Evolutionary conservation across 2,113 vertebrate genomes (phyloP).

Genomic region (Oryzias curvinotus): DNA sequence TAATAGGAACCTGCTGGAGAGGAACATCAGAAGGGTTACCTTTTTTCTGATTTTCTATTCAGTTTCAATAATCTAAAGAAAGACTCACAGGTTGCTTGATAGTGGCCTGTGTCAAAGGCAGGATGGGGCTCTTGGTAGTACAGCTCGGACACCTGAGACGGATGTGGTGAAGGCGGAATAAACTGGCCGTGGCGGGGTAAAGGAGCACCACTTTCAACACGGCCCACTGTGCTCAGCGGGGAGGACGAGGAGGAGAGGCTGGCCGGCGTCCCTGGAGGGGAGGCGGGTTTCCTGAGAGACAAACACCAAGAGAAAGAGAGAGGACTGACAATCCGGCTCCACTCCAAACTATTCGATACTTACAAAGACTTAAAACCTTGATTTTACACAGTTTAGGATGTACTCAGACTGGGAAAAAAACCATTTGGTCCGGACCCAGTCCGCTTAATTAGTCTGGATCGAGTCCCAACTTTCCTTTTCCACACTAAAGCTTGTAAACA

Average conservation of each 20-base stretch:
- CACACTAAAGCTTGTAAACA: too few species aligned
- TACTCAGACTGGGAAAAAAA: too few species aligned
- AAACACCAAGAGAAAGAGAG: not conserved
- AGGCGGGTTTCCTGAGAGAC: constrained; percentile 64
- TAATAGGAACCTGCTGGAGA: constrained; percentile 86
- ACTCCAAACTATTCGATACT: too few species aligned
- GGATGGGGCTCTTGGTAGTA: constrained; percentile 88
- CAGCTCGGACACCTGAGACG: constrained; percentile 83
- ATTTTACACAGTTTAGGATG: too few species aligned
- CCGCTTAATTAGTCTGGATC: too few species aligned
- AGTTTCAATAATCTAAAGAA: not conserved
- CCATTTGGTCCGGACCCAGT: too few species aligned
- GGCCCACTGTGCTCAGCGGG: constrained; percentile 78
- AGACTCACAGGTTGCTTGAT: constrained; percentile 84
- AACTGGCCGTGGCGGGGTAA: constrained; percentile 84
- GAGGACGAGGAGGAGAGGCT: constrained; percentile 83
- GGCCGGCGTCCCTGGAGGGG: constrained; percentile 87
- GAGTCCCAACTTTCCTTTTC: too few species aligned
- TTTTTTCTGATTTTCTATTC: not conserved
- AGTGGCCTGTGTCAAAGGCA: constrained; percentile 84
- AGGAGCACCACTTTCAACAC: constrained; percentile 78
- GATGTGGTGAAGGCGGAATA: constrained; percentile 83
- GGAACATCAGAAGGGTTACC: not conserved
- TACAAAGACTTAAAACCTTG: too few species aligned
- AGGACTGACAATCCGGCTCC: too few species aligned